These are phyloP conservation scores for Acanthacorydalis orientalis DNA, from an alignment of 2,888 invertebrate genomes.

Conservation along the genomic window DNA sequence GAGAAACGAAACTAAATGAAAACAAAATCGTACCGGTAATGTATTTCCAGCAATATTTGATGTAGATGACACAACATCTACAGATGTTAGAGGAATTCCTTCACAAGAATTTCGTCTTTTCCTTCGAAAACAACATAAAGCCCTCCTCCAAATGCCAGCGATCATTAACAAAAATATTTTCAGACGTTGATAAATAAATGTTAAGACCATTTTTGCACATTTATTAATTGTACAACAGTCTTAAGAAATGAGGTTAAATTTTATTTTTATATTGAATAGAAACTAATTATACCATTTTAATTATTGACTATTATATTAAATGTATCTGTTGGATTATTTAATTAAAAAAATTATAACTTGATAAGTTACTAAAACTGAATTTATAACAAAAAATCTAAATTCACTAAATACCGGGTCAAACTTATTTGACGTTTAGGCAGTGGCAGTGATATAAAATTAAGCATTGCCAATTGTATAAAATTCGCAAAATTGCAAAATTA, in stretches of 20 bases:
- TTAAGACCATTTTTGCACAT: too few relatives aligned
- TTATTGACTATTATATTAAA: not conserved
- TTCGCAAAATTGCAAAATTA: too few relatives aligned
- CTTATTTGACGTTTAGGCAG: too few relatives aligned
- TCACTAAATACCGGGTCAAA: too few relatives aligned
- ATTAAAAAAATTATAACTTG: too few relatives aligned
- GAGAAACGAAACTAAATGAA: not conserved
- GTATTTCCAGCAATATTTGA: not conserved
- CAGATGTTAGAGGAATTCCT: conserved; percentile 34
- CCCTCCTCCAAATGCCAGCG: conserved; percentile 34
- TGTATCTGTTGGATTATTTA: not conserved
- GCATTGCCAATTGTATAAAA: too few relatives aligned
- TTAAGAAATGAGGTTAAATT: too few relatives aligned
- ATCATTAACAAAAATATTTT: conserved; percentile 36
- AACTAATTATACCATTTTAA: conserved; percentile 25
- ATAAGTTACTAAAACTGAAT: too few relatives aligned
- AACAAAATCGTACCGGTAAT: not conserved
- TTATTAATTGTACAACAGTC: too few relatives aligned
- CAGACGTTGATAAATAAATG: conserved; percentile 29
- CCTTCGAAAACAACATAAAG: conserved; percentile 42
- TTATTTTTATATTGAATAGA: too few relatives aligned
- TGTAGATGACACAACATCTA: conserved; percentile 31
- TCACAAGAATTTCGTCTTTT: conserved; percentile 33
- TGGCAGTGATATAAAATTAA: too few relatives aligned
- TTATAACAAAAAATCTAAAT: too few relatives aligned